Evolutionary conservation across 1,140 invertebrate species (phyloP).

Genomic region (Drosophila nannoptera): DNA sequence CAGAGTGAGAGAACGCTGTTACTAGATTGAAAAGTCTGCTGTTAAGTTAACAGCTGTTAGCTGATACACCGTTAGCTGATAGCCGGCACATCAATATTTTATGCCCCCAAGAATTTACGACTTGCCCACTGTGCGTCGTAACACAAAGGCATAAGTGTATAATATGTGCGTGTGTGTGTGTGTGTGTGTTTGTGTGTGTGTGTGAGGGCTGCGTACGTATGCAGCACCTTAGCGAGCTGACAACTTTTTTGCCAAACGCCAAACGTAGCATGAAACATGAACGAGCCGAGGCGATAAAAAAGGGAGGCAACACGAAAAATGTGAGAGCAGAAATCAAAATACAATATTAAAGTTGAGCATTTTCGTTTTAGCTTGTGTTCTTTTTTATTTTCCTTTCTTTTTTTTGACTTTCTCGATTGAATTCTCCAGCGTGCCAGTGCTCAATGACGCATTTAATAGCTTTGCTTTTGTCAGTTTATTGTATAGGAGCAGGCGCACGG

Average conservation of each 20-base stretch:
- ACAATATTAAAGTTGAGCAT: constrained; percentile 42
- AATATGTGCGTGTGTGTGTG: constrained; percentile 5
- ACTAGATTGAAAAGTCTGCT: no score
- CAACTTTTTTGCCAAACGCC: constrained; percentile 46
- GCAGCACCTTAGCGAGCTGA: constrained; percentile 42
- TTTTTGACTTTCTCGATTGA: constrained; percentile 14
- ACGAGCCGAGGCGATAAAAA: constrained; percentile 29
- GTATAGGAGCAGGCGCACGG: constrained; percentile 22
- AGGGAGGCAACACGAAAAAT: not conserved
- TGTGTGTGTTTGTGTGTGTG: constrained; percentile 5
- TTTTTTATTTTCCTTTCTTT: not conserved
- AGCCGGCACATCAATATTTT: not conserved
- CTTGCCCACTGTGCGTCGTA: not conserved
- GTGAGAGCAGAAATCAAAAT: constrained; percentile 23
- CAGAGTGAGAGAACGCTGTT: no score
- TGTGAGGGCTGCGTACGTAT: constrained; percentile 14
- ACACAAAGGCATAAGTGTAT: constrained; percentile 11
- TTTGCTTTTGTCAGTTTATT: constrained; percentile 51
- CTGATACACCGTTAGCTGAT: not conserved
- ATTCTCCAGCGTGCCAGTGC: constrained; percentile 41
- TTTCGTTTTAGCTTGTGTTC: constrained; percentile 12
- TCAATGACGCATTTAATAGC: constrained; percentile 74
- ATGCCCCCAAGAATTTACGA: not conserved
- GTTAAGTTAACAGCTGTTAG: constrained; percentile 5
- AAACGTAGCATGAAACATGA: constrained; percentile 63